Conservation (phyloP, 2,797 vertebrate genomes). For the Sebastes hubbsi region DNA sequence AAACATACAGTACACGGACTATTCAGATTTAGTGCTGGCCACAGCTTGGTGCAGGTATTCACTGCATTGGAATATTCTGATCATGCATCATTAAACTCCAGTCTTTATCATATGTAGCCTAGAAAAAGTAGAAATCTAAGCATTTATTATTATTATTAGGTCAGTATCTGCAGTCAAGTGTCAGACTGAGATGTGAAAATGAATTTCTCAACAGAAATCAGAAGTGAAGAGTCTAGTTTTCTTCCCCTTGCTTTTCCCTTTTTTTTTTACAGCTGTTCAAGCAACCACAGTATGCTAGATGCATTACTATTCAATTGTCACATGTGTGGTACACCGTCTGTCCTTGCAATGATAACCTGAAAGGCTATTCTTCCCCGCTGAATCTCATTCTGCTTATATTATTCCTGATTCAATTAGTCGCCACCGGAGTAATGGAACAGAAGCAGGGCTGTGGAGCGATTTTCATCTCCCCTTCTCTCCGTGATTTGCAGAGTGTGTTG, state of each 20-base stretch:
- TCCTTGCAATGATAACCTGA: slow-evolving; percentile 28
- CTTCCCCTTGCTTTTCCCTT: not conserved
- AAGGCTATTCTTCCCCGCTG: slow-evolving; percentile 33
- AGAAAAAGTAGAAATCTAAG: not conserved
- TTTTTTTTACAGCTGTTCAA: not conserved
- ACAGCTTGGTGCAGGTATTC: not conserved
- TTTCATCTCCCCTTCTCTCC: slow-evolving; percentile 39
- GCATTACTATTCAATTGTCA: slow-evolving; percentile 14
- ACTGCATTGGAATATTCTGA: not conserved
- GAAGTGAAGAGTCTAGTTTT: not conserved
- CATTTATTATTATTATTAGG: not conserved
- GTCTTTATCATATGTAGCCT: not conserved
- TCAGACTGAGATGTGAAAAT: not conserved
- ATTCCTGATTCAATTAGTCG: slow-evolving; percentile 55
- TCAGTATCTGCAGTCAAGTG: slow-evolving; percentile 1
- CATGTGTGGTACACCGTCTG: slow-evolving; percentile 1
- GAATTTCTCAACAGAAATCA: not conserved
- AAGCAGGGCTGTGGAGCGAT: slow-evolving; percentile 49
- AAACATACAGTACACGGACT: not conserved
- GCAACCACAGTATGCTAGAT: not conserved
- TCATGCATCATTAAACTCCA: not conserved
- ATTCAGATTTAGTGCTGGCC: not conserved
- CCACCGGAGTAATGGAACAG: slow-evolving; percentile 43
- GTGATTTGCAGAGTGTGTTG: slow-evolving; percentile 52
- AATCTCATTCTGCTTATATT: slow-evolving; percentile 54